Conservation (phyloP, 1,140 invertebrate species). For the Drosophila littoralis region DNA sequence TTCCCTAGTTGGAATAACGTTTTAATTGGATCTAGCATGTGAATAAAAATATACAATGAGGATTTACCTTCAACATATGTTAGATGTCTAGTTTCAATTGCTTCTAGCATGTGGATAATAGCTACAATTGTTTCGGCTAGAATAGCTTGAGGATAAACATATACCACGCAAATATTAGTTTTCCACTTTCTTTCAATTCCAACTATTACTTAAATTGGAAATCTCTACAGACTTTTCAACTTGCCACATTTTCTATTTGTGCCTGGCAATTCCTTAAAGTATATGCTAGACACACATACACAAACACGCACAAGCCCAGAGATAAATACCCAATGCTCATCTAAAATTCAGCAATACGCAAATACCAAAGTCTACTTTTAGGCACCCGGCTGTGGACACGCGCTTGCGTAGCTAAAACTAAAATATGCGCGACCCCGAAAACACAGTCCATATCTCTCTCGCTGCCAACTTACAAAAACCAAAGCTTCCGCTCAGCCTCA, state of each 20-base stretch:
- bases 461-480: slow-evolving; percentile 3
- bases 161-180: too few relatives aligned
- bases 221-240: not conserved
- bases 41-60: too few relatives aligned
- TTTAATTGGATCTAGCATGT: too few relatives aligned
- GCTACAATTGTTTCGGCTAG: too few relatives aligned
- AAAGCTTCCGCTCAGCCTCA: slow-evolving; percentile 28
- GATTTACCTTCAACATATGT: too few relatives aligned
- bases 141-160: too few relatives aligned
- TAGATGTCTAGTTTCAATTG: too few relatives aligned
- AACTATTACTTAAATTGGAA: too few relatives aligned
- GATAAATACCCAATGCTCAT: slow-evolving; percentile 9
- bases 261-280: not conserved
- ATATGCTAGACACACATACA: not conserved
- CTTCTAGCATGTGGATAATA: too few relatives aligned
- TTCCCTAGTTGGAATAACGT: not conserved
- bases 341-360: slow-evolving; percentile 6
- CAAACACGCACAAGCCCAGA: not conserved
- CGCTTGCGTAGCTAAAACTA: slow-evolving; percentile 4
- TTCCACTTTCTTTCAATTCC: too few relatives aligned
- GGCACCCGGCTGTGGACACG: not conserved
- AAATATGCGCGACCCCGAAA: slow-evolving; percentile 16
- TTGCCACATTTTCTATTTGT: not conserved
- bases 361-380: slow-evolving; percentile 18
- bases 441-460: slow-evolving; percentile 5